Conservation (phyloP, 2,113 vertebrate species). For the Pteronura brasiliensis region DNA sequence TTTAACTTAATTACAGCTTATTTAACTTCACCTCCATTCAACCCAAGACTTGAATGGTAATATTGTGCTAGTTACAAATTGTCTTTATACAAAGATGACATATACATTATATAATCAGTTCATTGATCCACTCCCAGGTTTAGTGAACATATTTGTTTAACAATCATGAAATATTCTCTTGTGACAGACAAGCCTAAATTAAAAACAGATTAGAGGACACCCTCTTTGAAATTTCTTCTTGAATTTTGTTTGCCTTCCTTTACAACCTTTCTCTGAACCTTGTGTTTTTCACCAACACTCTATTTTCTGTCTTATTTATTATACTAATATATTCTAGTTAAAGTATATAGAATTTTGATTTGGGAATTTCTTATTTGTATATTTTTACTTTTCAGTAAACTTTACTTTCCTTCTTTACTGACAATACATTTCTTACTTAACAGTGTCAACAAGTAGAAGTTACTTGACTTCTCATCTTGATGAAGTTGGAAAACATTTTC, state of each 20-base stretch:
- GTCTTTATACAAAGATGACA: background rate
- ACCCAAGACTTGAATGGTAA: background rate
- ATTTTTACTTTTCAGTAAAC: background rate
- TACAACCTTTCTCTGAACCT: background rate
- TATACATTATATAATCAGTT: background rate
- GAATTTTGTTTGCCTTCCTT: background rate
- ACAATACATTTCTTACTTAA: background rate
- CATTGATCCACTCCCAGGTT: background rate
- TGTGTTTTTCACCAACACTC: background rate
- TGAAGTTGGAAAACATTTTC: background rate
- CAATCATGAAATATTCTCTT: background rate
- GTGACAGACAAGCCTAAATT: background rate
- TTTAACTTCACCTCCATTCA: background rate
- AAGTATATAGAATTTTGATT: background rate
- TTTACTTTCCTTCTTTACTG: background rate
- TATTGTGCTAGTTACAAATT: background rate
- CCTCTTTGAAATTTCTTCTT: background rate
- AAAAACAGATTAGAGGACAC: background rate
- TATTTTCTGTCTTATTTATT: background rate
- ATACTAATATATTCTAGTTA: background rate
- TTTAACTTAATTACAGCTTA: background rate
- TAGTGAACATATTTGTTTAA: background rate
- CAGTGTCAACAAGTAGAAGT: background rate
- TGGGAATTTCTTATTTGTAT: background rate
- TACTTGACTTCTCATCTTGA: background rate